Percentiles rank a stretch among this genome's conserved stretches.
Conservation (phyloP, 2,113 vertebrate genomes). For the Eptatretus burgeri region DNA sequence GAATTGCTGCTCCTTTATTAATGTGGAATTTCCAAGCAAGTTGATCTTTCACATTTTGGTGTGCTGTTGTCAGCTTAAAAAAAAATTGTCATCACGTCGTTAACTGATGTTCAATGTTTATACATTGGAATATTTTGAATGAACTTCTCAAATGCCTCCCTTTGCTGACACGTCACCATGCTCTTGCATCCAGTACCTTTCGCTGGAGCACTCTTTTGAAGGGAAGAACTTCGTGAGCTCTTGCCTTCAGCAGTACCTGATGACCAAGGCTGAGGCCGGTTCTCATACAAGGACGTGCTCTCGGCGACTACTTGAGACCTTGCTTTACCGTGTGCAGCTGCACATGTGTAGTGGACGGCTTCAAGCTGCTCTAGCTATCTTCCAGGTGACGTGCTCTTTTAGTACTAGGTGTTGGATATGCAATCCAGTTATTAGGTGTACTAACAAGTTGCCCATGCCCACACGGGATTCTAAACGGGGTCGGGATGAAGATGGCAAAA, state of each 20-base stretch:
- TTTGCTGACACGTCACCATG: too few relatives aligned
- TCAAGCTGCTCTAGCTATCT: conserved; percentile 34
- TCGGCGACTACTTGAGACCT: conserved; percentile 55
- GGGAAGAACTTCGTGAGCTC: conserved; percentile 63
- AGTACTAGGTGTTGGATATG: background rate
- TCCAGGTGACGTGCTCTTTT: conserved; percentile 29
- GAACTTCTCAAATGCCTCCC: too few relatives aligned
- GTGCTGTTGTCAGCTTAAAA: too few relatives aligned
- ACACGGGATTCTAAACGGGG: too few relatives aligned
- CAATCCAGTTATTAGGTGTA: background rate
- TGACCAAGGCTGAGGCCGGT: conserved; percentile 14
- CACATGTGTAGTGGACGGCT: conserved; percentile 43
- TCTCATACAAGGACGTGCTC: conserved; percentile 24
- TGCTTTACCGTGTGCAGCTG: conserved; percentile 53
- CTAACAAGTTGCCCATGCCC: background rate
- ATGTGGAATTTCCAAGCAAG: too few relatives aligned
- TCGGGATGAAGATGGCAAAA: too few relatives aligned
- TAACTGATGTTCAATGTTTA: conserved; percentile 5
- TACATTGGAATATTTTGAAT: too few relatives aligned
- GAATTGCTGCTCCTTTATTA: too few relatives aligned
- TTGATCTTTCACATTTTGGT: too few relatives aligned
- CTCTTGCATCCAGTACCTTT: conserved; percentile 30
- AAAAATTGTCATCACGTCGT: too few relatives aligned
- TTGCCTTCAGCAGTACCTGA: conserved; percentile 40
- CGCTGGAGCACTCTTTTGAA: conserved; percentile 52